phyloP scores from a whole-genome alignment of 2,888 invertebrate species.

The Uropetala carovei region DNA sequence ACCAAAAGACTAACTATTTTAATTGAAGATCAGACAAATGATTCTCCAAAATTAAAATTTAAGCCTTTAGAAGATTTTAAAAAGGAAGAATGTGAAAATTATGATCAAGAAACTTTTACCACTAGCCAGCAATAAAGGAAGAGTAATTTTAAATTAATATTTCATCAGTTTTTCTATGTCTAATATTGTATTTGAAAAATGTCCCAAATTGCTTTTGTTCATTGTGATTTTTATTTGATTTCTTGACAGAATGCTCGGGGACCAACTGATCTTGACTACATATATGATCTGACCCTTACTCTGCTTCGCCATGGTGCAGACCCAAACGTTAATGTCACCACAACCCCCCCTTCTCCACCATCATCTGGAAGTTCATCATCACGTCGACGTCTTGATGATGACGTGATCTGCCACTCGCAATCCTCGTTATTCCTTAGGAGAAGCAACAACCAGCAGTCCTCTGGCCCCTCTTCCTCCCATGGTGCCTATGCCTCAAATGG shows the following conservation, averaged over 20 bases:
- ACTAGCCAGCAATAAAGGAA: too few species aligned
- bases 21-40: too few species aligned
- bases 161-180: too few species aligned
- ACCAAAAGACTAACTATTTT: too few species aligned
- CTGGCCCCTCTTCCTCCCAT: constrained; percentile 71
- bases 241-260: constrained; percentile 79
- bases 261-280: constrained; percentile 82
- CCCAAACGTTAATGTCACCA: constrained; percentile 81
- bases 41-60: too few species aligned
- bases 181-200: too few species aligned
- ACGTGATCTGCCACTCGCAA: constrained; percentile 70
- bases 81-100: background rate
- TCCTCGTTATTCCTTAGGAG: constrained; percentile 76
- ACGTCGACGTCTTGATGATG: constrained; percentile 71
- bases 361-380: constrained; percentile 68
- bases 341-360: constrained; percentile 73
- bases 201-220: background rate
- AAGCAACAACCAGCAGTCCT: constrained; percentile 51
- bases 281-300: constrained; percentile 83
- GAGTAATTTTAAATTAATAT: too few species aligned
- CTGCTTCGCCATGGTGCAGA: constrained; percentile 86
- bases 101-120: background rate
- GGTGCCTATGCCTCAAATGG: constrained; percentile 37
- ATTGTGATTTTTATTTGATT: background rate
- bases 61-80: background rate